phyloP scores from a whole-genome alignment of 2,113 vertebrate genomes.

The Sorex fumeus region DNA sequence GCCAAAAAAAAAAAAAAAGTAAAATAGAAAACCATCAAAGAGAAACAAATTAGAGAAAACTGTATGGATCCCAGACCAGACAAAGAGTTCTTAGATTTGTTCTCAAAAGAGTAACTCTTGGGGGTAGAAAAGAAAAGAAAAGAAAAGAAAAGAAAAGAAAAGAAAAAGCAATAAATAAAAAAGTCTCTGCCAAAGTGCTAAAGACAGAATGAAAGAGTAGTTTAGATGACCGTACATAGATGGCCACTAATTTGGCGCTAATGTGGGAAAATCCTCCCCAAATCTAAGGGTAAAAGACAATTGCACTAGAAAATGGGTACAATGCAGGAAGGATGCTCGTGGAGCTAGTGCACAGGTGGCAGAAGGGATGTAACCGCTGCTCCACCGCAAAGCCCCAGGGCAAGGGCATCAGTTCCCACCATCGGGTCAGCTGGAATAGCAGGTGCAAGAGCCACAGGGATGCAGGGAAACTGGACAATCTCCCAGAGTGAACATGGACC shows the following conservation, averaged over 20 bases:
- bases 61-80: background rate
- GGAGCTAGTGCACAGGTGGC: too few relatives aligned
- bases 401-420: background rate
- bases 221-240: too few relatives aligned
- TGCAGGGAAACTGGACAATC: too few relatives aligned
- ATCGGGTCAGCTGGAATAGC: background rate
- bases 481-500: background rate
- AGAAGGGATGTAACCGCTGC: too few relatives aligned
- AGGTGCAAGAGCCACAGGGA: background rate
- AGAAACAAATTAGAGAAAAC: background rate
- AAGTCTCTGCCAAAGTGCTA: background rate
- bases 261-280: too few relatives aligned
- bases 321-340: too few relatives aligned
- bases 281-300: too few relatives aligned
- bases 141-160: background rate
- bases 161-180: background rate
- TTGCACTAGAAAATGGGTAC: too few relatives aligned
- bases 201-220: too few relatives aligned
- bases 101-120: background rate
- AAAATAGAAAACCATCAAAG: background rate
- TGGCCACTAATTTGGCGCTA: too few relatives aligned
- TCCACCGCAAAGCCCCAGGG: too few relatives aligned
- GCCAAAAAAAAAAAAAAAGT: too few relatives aligned
- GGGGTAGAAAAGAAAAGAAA: slow-evolving; percentile 4
- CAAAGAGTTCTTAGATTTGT: background rate